Evolutionary conservation across 2,113 vertebrate genomes (phyloP).

Genomic region (Malurus elegans): DNA sequence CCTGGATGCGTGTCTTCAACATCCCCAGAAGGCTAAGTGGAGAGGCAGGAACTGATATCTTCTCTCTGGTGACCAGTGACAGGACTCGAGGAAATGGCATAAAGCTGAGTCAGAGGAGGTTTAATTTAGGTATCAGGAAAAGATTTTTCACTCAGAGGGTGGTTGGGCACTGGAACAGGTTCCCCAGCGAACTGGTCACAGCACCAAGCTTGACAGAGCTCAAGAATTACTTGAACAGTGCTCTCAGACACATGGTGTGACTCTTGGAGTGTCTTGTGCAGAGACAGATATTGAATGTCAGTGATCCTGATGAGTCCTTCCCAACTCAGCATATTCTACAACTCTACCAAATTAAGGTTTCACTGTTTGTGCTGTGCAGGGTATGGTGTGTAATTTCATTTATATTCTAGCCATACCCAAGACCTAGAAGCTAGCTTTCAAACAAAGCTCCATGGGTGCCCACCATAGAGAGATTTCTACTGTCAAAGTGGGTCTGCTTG

Average conservation of each 20-base stretch:
- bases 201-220: not conserved
- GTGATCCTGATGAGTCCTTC: not conserved
- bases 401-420: accelerated
- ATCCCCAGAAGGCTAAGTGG: accelerated
- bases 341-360: not conserved
- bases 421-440: not conserved
- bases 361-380: not conserved
- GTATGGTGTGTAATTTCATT: not conserved
- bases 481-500: not conserved
- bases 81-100: not conserved
- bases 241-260: not conserved
- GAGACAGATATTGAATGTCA: not conserved
- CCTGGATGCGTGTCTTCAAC: not conserved
- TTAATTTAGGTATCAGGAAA: not conserved
- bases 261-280: not conserved
- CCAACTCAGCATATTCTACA: not conserved
- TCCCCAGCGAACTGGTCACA: not conserved
- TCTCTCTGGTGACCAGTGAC: not conserved
- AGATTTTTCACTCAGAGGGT: not conserved
- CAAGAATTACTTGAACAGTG: not conserved
- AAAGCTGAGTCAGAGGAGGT: not conserved
- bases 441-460: not conserved
- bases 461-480: not conserved
- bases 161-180: not conserved
- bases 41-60: not conserved